These are phyloP conservation scores for Stictocephala bisonia DNA, from an alignment of 2,888 invertebrate genomes.

Conservation along the genomic window DNA sequence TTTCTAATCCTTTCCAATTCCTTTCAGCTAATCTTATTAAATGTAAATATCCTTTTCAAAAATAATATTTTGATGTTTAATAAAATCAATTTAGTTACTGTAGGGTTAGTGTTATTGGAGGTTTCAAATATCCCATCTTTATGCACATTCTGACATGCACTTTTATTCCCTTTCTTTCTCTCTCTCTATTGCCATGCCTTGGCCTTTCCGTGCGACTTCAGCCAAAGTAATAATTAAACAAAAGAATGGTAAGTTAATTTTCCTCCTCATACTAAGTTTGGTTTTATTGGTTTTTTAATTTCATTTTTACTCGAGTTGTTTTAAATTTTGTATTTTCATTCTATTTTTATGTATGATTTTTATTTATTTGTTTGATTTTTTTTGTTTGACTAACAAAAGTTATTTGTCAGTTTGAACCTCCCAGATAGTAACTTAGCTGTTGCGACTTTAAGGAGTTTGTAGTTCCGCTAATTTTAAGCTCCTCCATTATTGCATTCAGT, in stretches of 20 bases:
- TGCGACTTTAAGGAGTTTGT: constrained; percentile 13
- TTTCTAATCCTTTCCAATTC: constrained; percentile 3
- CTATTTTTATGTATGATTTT: constrained; percentile 41
- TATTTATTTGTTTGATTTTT: constrained; percentile 49
- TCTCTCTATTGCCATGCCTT: constrained; percentile 58
- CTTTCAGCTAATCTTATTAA: background rate
- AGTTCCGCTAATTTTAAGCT: background rate
- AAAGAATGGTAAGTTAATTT: constrained; percentile 66
- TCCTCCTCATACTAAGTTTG: constrained; percentile 48
- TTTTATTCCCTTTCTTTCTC: constrained; percentile 57
- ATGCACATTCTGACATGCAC: constrained; percentile 54
- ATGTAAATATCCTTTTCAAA: background rate
- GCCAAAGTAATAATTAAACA: constrained; percentile 67
- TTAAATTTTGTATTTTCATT: constrained; percentile 48
- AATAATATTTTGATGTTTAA: background rate
- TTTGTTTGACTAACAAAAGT: constrained; percentile 44
- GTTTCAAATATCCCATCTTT: constrained; percentile 40
- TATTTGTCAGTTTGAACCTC: constrained; percentile 26
- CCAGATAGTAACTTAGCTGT: constrained; percentile 22
- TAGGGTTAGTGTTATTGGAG: constrained; percentile 29
- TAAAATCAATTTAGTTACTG: background rate
- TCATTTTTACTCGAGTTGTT: constrained; percentile 50
- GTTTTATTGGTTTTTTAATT: constrained; percentile 45
- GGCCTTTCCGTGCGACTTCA: constrained; percentile 60
- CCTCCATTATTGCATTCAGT: constrained; percentile 17